These are phyloP conservation scores for Drosophila pseudoobscura DNA, from an alignment of 1,140 invertebrate species.

Conservation along the genomic window DNA sequence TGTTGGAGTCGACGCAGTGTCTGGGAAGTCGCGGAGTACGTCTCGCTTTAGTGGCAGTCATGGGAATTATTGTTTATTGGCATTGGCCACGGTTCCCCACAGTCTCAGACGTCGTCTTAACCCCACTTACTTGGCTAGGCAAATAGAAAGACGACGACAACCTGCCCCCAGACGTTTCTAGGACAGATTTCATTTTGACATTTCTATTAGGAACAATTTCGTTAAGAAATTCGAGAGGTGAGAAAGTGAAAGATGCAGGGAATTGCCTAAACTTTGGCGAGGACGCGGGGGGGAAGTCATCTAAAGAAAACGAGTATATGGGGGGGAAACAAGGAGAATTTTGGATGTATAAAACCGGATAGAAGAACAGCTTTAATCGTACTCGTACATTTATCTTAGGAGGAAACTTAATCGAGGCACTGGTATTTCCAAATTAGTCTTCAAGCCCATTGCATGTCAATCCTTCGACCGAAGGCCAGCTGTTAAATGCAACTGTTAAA, in stretches of 20 bases:
- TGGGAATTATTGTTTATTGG: constrained; percentile 82
- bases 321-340: too few relatives aligned
- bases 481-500: constrained; percentile 61
- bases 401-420: too few relatives aligned
- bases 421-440: constrained; percentile 12
- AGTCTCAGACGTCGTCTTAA: constrained; percentile 45
- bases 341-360: too few relatives aligned
- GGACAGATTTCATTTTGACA: constrained; percentile 54
- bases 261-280: too few relatives aligned
- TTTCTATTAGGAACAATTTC: constrained; percentile 44
- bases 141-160: constrained; percentile 50
- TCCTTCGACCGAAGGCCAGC: constrained; percentile 44
- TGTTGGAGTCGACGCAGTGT: constrained; percentile 60
- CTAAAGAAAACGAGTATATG: too few relatives aligned
- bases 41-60: constrained; percentile 77
- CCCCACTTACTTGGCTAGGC: constrained; percentile 37
- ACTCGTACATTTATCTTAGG: too few relatives aligned
- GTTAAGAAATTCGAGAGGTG: constrained; percentile 36
- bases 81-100: constrained; percentile 71
- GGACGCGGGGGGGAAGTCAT: too few relatives aligned
- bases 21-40: constrained; percentile 72
- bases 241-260: constrained; percentile 10
- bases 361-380: too few relatives aligned
- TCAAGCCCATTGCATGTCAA: constrained; percentile 31
- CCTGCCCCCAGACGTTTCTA: constrained; percentile 31